Evolutionary conservation across 2,113 vertebrate genomes (phyloP).

Genomic region (Tachysurus fulvidraco): DNA sequence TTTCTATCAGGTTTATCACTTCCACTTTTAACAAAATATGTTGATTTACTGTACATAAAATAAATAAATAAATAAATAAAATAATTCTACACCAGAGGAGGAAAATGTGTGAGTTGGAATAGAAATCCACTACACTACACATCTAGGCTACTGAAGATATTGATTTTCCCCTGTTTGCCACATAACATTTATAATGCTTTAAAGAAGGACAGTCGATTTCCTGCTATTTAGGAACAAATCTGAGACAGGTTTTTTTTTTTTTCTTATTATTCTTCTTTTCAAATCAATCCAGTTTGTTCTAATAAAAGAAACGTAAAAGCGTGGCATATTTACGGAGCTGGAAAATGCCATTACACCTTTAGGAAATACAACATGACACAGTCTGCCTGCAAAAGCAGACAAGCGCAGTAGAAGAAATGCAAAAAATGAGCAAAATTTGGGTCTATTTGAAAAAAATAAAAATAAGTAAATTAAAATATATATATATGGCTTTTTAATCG

Average conservation of each 20-base stretch:
- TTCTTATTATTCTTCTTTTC: background rate
- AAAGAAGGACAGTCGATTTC: constrained; percentile 26
- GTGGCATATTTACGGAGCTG: background rate
- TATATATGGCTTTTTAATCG: too few species aligned
- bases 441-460: background rate
- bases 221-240: constrained; percentile 26
- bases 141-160: constrained; percentile 17
- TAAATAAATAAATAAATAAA: too few species aligned
- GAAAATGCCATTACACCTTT: constrained; percentile 7
- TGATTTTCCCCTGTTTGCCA: constrained; percentile 31
- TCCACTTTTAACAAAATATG: background rate
- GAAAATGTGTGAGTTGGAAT: background rate
- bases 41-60: too few species aligned
- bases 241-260: background rate
- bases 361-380: background rate
- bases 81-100: background rate
- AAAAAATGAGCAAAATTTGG: background rate
- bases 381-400: background rate
- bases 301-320: constrained; percentile 18
- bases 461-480: too few species aligned
- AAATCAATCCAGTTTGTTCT: constrained; percentile 1
- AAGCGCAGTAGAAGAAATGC: background rate
- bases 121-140: background rate
- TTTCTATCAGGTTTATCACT: background rate
- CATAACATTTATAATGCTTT: constrained; percentile 19